Evolutionary conservation across 1,140 invertebrate species (phyloP).

Genomic region (Caerostris darwini): DNA sequence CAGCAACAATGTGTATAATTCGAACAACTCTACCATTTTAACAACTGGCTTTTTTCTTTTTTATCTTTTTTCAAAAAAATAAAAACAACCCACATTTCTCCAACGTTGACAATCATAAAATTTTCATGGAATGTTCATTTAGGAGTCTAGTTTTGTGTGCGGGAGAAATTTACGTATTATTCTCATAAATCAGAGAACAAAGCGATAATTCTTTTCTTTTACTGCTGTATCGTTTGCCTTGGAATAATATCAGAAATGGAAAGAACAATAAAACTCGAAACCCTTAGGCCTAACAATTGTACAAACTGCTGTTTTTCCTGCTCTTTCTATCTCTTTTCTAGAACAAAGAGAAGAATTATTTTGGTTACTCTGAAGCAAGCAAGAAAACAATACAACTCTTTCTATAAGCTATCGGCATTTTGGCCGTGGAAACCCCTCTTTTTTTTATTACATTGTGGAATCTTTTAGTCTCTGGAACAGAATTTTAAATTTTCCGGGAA

Average conservation of each 20-base stretch:
- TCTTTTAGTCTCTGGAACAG: conserved; percentile 66
- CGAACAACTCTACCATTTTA: neutral
- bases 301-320: conserved; percentile 61
- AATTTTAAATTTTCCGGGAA: conserved; percentile 66
- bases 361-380: conserved; percentile 69
- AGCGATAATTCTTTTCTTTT: conserved; percentile 32
- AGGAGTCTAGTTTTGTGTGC: neutral
- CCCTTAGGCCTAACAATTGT: conserved; percentile 71
- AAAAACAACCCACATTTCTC: neutral
- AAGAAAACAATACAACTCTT: conserved; percentile 56
- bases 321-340: neutral
- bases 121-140: conserved; percentile 38
- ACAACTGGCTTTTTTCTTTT: no score
- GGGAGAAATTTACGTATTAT: conserved; percentile 41
- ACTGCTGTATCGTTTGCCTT: conserved; percentile 55
- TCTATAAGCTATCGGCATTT: conserved; percentile 70
- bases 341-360: conserved; percentile 60
- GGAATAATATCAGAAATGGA: conserved; percentile 53
- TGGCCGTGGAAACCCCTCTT: neutral
- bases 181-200: conserved; percentile 27
- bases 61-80: neutral
- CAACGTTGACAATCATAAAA: neutral
- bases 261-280: conserved; percentile 38
- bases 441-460: conserved; percentile 74
- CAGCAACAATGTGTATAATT: neutral